These are phyloP conservation scores for Aurelia sp. DNA, from an alignment of 30 jellyfish, hydroid and myxozoan species.

Conservation along the genomic window DNA sequence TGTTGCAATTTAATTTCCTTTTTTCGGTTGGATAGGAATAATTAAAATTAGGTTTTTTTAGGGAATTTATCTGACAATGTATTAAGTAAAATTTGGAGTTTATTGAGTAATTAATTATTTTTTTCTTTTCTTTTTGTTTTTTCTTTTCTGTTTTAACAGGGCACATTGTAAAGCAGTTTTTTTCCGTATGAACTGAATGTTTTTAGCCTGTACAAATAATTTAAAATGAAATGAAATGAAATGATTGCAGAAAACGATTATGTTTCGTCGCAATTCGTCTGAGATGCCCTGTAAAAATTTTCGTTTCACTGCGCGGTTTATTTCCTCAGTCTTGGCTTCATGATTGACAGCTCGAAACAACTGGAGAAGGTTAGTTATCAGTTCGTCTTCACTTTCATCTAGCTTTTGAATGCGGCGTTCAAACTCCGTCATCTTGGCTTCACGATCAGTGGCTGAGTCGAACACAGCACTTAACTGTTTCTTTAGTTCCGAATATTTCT, in stretches of 20 bases:
- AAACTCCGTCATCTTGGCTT: constrained; percentile 28
- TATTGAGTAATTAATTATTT: too few species aligned
- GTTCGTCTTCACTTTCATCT: constrained; percentile 39
- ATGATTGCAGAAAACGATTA: constrained; percentile 16
- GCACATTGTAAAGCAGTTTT: too few species aligned
- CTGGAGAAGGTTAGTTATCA: constrained; percentile 20
- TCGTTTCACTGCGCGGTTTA: constrained; percentile 32
- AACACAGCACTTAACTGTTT: constrained; percentile 15
- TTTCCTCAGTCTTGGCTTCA: constrained; percentile 9
- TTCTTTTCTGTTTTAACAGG: too few species aligned
- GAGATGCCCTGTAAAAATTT: constrained; percentile 28
- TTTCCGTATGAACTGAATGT: too few species aligned
- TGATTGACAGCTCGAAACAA: constrained; percentile 20
- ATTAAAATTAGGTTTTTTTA: too few species aligned
- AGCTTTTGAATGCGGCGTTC: constrained; percentile 15
- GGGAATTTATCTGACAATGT: too few species aligned
- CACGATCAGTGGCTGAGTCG: constrained; percentile 40
- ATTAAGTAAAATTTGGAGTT: too few species aligned
- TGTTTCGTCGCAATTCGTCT: constrained; percentile 15
- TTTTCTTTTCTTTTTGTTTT: too few species aligned
- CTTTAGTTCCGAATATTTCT: not conserved
- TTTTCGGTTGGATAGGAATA: too few species aligned
- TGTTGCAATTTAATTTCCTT: too few species aligned
- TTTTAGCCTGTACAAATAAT: too few species aligned
- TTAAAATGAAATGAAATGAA: too few species aligned